phyloP scores from a whole-genome alignment of 1,140 invertebrate genomes.

The Trachymyrmex cornetzi region DNA sequence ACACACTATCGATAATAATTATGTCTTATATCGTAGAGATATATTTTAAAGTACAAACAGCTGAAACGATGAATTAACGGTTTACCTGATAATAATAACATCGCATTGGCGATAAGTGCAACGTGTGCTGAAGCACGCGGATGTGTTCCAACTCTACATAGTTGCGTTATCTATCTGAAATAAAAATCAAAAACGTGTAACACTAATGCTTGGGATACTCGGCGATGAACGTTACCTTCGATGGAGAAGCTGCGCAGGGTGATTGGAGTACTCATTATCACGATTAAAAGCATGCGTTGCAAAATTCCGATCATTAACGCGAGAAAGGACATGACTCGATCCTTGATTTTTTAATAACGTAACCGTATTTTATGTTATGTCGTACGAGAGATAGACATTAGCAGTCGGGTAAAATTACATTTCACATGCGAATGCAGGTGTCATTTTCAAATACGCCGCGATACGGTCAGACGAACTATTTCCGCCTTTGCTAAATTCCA shows the following conservation, averaged over 20 bases:
- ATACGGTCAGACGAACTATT: conserved; percentile 7
- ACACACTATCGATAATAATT: conserved; percentile 28
- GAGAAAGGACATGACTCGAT: conserved; percentile 10
- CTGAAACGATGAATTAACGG: conserved; percentile 42
- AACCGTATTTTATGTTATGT: neutral
- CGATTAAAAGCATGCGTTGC: conserved; percentile 16
- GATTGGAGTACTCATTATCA: conserved; percentile 25
- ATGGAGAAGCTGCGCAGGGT: neutral
- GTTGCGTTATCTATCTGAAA: conserved; percentile 42
- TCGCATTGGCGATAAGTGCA: conserved; percentile 36
- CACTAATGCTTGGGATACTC: conserved; percentile 12
- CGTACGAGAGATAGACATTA: neutral
- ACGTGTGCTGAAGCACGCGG: conserved; percentile 33
- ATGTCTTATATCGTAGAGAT: neutral
- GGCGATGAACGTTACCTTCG: conserved; percentile 22
- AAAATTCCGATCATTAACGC: conserved; percentile 8
- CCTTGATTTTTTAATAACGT: neutral
- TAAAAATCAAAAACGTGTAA: conserved; percentile 51
- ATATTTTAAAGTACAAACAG: conserved; percentile 28
- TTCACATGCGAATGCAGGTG: neutral
- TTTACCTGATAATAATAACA: conserved; percentile 43
- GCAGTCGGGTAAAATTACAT: neutral
- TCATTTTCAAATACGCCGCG: neutral
- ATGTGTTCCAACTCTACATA: conserved; percentile 15
- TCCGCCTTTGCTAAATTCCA: conserved; percentile 48